A percentile compares a stretch with the other conserved stretches of the same genome.
phyloP scores from a whole-genome alignment of 2,888 invertebrate genomes.

The Cordilura impudica region DNA sequence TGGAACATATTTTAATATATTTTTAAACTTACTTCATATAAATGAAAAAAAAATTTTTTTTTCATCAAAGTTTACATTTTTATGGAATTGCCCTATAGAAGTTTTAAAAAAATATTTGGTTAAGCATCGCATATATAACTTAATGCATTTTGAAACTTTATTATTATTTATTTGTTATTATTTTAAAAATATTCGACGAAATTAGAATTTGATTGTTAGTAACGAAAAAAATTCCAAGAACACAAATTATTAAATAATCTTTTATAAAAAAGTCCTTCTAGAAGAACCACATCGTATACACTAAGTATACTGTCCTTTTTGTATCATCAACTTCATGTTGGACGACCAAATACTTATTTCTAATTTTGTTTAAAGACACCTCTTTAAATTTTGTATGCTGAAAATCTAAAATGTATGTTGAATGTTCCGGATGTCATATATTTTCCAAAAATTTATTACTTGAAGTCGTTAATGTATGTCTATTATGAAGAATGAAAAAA shows the following conservation, averaged over 20 bases:
- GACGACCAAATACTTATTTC: background rate
- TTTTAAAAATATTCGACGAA: too few species aligned
- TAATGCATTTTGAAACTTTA: too few species aligned
- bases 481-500: conserved; percentile 24
- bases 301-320: background rate
- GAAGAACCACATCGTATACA: background rate
- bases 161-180: too few species aligned
- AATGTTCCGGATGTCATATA: background rate
- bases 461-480: conserved; percentile 31
- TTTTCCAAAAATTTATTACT: background rate
- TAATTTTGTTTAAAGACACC: background rate
- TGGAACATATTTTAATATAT: too few species aligned
- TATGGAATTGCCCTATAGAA: too few species aligned
- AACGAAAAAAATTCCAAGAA: background rate
- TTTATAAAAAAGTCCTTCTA: background rate
- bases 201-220: too few species aligned
- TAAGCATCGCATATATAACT: too few species aligned
- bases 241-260: background rate
- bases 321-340: background rate
- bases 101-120: too few species aligned
- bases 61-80: too few species aligned
- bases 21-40: too few species aligned
- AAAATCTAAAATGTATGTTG: background rate
- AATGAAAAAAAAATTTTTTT: too few species aligned
- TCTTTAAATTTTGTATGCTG: too few species aligned